Evolutionary conservation across 2,113 vertebrate species (phyloP).

Genomic region (Oxygymnocypris stewartii): DNA sequence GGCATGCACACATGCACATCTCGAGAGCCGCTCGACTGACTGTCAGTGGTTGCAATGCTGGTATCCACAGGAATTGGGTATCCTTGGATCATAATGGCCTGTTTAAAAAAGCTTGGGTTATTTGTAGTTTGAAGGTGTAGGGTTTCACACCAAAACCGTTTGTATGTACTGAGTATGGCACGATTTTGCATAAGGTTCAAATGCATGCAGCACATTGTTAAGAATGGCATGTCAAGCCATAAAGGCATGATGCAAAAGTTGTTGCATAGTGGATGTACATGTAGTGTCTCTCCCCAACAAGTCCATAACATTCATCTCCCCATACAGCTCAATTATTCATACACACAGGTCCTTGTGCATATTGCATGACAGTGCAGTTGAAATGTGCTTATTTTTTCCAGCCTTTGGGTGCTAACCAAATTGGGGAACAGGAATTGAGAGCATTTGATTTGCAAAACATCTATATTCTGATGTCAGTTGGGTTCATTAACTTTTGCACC

Average conservation of each 20-base stretch:
- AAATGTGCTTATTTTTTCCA: background rate
- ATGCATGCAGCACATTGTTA: background rate
- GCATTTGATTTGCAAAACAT: background rate
- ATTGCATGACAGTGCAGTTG: background rate
- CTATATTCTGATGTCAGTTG: background rate
- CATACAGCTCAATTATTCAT: slow-evolving; percentile 38
- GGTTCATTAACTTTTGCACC: background rate
- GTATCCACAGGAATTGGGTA: background rate
- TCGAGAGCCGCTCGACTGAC: background rate
- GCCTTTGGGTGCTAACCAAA: background rate
- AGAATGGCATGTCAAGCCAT: background rate
- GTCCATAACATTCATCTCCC: background rate
- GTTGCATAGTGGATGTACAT: background rate
- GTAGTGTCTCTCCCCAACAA: background rate
- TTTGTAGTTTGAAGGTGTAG: background rate
- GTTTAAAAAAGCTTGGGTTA: background rate
- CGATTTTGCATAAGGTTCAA: background rate
- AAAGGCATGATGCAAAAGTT: background rate
- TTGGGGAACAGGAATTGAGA: slow-evolving; percentile 7
- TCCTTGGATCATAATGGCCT: background rate
- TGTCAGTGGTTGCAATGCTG: background rate
- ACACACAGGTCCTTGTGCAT: slow-evolving; percentile 6
- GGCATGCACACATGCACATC: background rate
- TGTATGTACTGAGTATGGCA: background rate
- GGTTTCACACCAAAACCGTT: background rate